A percentile compares a stretch with the other conserved stretches of the same genome.
Evolutionary conservation across 1,140 invertebrate genomes (phyloP).

Genomic region (Hylaeus anthracinus): DNA sequence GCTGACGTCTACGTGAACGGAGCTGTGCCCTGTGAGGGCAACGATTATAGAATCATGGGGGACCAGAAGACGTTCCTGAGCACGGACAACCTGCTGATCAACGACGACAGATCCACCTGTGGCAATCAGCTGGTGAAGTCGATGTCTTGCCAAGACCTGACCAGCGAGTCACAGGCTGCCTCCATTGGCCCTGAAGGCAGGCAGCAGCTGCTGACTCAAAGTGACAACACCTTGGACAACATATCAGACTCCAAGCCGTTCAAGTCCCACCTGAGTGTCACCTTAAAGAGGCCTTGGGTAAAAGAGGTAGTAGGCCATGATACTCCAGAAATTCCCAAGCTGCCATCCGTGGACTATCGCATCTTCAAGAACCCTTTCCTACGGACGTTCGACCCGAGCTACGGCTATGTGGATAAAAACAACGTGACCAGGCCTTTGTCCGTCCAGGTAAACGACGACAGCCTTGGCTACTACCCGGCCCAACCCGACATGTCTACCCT

Average conservation of each 20-base stretch:
- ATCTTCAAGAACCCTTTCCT: slow-evolving; percentile 74
- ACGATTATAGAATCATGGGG: neutral
- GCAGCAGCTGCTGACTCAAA: slow-evolving; percentile 62
- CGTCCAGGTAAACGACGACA: slow-evolving; percentile 65
- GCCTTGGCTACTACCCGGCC: slow-evolving; percentile 8
- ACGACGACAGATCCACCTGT: slow-evolving; percentile 7
- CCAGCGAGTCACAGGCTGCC: slow-evolving; percentile 44
- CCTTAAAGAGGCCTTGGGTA: slow-evolving; percentile 55
- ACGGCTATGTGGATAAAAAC: slow-evolving; percentile 30
- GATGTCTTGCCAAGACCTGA: slow-evolving; percentile 73
- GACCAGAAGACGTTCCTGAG: slow-evolving; percentile 61
- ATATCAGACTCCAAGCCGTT: slow-evolving; percentile 57
- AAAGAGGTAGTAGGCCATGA: slow-evolving; percentile 58
- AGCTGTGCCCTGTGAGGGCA: slow-evolving; percentile 45
- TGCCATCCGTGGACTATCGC: slow-evolving; percentile 70
- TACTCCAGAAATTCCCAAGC: slow-evolving; percentile 70
- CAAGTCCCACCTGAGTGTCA: slow-evolving; percentile 70
- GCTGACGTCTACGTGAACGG: slow-evolving; percentile 72
- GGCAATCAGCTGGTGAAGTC: slow-evolving; percentile 66
- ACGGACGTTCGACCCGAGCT: slow-evolving; percentile 65
- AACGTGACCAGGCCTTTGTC: slow-evolving; percentile 64
- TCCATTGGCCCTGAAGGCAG: slow-evolving; percentile 35
- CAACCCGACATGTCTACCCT: slow-evolving; percentile 29
- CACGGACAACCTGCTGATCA: slow-evolving; percentile 61
- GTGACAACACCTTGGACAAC: slow-evolving; percentile 72